These are phyloP conservation scores for Kryphioiulus occultus DNA, from an alignment of 2,888 invertebrate genomes.

Conservation along the genomic window DNA sequence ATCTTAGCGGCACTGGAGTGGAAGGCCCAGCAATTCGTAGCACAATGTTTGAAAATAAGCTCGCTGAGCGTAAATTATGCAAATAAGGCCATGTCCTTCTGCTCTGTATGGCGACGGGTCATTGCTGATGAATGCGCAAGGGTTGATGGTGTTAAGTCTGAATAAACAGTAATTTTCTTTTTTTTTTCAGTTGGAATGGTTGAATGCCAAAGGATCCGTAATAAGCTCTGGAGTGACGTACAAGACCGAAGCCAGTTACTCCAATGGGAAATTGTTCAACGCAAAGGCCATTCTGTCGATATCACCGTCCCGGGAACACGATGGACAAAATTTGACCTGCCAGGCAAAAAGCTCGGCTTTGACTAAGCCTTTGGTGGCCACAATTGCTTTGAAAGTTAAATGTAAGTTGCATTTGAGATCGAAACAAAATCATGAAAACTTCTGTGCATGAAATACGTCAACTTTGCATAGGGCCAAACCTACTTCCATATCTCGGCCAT, in stretches of 20 bases:
- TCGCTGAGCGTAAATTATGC: background rate
- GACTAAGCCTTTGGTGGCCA: constrained; percentile 80
- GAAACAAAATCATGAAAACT: too few species aligned
- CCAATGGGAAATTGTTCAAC: constrained; percentile 78
- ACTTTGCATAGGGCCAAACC: too few species aligned
- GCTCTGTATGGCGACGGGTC: background rate
- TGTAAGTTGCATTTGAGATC: constrained; percentile 61
- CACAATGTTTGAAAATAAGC: background rate
- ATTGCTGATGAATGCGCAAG: background rate
- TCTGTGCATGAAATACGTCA: too few species aligned
- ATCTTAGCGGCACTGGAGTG: background rate
- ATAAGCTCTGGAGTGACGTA: constrained; percentile 81
- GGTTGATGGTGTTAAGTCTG: background rate
- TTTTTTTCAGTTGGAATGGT: constrained; percentile 81
- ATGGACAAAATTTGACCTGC: constrained; percentile 89
- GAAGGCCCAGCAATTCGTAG: background rate
- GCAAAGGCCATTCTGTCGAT: constrained; percentile 84
- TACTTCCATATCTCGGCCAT: too few species aligned
- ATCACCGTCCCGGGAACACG: constrained; percentile 85
- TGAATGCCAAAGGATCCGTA: constrained; percentile 86
- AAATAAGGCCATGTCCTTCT: background rate
- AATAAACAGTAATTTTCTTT: background rate
- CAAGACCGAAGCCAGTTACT: constrained; percentile 74
- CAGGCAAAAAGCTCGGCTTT: constrained; percentile 81
- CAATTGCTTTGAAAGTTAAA: constrained; percentile 85